Evolutionary conservation across 2,888 invertebrate genomes (phyloP), one percentile per base, ranked within the genome.

Genomic region (Thymelicus lineola): DNA sequence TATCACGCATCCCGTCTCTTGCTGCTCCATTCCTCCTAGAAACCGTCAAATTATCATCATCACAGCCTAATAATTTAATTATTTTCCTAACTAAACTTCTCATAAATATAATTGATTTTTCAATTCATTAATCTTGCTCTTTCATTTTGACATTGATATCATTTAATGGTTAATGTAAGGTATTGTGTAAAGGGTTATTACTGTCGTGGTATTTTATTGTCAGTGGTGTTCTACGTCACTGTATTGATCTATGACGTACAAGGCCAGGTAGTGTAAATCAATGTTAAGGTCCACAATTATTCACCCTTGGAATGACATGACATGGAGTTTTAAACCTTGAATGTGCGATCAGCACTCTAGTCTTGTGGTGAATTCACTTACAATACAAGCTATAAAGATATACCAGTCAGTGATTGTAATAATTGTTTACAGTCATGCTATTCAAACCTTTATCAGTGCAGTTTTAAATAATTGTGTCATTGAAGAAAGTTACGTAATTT

Each of bases 21-120:
- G 95, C 94, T 66, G 95, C 95, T 75, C 97, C 97, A 89, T 97
- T 97, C 91, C 96, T 96, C 95, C 97, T 96, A 90, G 74, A 86
- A 85, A 71, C 48, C 35, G 10, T 36, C 17, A 65, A 20, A 57
- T 35, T 57, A 57, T 28, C 48, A 35, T 35, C 35, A 35, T 42
- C 28, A 53, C 7, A 15, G 20, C 20, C 12, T 53, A 10, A 12
- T 12, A 50, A 50, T 9, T 50, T 50, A 9, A 12, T 42, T 42
- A 3, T 12, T 42, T 10, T 12, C 1, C 42, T 42, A 42, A 1
- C 12, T 42, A 42, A 42, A 42, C 10, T 42, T 42, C 12, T 12
- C 1, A 12, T 10, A 42, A 42, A 4, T 0, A 10, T 42, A 12
- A 42, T 12, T 12, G 1, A 12, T 12, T 12, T 42, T 42, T 42